Percentiles rank a stretch among this genome's conserved stretches.
Conservation (phyloP, 2,797 vertebrate species). For the Gymnoscopelus braueri region DNA sequence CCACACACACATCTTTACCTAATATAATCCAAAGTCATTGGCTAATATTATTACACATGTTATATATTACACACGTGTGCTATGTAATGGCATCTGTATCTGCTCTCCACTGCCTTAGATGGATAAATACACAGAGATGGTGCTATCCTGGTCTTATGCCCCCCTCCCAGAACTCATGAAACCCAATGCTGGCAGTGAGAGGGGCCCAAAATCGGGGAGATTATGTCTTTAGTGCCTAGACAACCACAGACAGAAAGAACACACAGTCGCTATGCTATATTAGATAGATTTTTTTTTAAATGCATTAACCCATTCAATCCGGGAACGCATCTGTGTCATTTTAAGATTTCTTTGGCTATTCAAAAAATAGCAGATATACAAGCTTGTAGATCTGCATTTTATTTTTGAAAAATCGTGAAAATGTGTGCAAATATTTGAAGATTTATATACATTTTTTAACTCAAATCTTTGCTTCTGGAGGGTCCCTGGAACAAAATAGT, state of each 20-base stretch:
- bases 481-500: too few species aligned
- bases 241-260: constrained; percentile 23
- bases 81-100: constrained; percentile 43
- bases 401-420: too few species aligned
- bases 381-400: too few species aligned
- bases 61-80: constrained; percentile 50
- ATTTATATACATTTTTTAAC: too few species aligned
- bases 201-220: constrained; percentile 65
- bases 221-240: constrained; percentile 64
- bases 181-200: constrained; percentile 46
- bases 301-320: too few species aligned
- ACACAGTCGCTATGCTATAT: too few species aligned
- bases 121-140: constrained; percentile 47
- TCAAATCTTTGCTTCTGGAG: too few species aligned
- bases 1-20: constrained; percentile 9
- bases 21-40: constrained; percentile 35
- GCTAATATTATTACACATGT: constrained; percentile 37
- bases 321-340: too few species aligned
- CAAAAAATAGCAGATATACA: too few species aligned
- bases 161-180: constrained; percentile 62
- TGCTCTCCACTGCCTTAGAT: constrained; percentile 45
- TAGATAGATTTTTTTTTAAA: too few species aligned
- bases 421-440: too few species aligned
- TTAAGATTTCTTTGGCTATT: too few species aligned
- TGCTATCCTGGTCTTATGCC: constrained; percentile 21